Percentiles rank a stretch among this genome's conserved stretches.
Conservation (phyloP, 2,113 vertebrate genomes). For the Phaethornis superciliosus region DNA sequence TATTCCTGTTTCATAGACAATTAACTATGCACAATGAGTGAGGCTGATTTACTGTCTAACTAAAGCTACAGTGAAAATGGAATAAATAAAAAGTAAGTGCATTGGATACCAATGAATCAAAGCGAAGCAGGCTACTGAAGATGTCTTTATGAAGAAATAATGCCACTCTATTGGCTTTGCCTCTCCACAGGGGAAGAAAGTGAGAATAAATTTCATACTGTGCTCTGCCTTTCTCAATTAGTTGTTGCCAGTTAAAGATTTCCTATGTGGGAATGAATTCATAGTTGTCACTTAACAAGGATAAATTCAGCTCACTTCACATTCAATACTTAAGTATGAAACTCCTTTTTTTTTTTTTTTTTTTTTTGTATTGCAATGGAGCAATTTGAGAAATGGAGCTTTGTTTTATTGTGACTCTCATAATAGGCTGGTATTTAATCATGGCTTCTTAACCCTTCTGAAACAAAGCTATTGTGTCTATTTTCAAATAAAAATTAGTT, state of each 20-base stretch:
- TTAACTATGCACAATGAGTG: not conserved
- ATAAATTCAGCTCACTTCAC: conserved; percentile 28
- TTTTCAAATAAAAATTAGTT: not conserved
- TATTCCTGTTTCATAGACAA: conserved; percentile 17
- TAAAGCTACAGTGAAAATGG: conserved; percentile 32
- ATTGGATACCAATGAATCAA: conserved; percentile 54
- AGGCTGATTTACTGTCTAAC: conserved; percentile 45
- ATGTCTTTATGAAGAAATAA: conserved; percentile 42
- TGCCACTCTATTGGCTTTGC: conserved; percentile 2
- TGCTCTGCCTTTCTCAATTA: conserved; percentile 43
- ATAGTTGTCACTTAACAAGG: conserved; percentile 34
- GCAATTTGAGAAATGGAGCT: not conserved
- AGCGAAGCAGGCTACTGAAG: conserved; percentile 27
- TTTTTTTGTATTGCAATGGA: not conserved
- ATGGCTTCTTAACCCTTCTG: not conserved
- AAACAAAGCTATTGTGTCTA: not conserved
- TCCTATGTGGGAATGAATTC: conserved; percentile 41
- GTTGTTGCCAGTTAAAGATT: conserved; percentile 50
- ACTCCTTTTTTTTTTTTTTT: not conserved
- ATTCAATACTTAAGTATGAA: conserved; percentile 3
- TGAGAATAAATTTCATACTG: conserved; percentile 32
- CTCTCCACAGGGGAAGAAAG: conserved; percentile 5
- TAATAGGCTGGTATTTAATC: not conserved
- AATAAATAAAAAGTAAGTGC: conserved; percentile 27
- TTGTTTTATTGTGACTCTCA: not conserved